These are phyloP conservation scores for Halcyon malimbica DNA, from an alignment of 2,113 vertebrate species.

Conservation along the genomic window DNA sequence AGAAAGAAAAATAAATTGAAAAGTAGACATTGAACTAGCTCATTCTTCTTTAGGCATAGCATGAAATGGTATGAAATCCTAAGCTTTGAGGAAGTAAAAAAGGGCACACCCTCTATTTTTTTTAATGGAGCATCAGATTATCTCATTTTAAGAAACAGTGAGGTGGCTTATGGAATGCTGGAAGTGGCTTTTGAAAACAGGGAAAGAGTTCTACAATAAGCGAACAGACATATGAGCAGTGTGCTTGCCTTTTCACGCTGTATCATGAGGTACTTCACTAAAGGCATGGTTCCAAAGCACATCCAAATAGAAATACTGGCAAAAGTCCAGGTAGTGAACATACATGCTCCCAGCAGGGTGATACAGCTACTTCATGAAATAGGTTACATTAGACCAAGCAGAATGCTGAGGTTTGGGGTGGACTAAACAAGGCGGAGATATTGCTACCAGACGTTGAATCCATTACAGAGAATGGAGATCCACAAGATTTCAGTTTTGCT, in stretches of 20 bases:
- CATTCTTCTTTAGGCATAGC: neutral
- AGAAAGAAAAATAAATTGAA: neutral
- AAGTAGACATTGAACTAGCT: neutral
- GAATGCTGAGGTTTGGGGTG: neutral
- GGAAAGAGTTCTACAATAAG: neutral
- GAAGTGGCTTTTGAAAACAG: neutral
- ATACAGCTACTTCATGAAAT: neutral
- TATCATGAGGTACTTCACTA: rapidly evolving
- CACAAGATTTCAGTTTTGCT: neutral
- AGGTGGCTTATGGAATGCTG: neutral
- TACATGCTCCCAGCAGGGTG: neutral
- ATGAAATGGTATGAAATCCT: neutral
- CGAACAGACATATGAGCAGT: neutral
- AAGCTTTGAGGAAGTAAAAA: neutral
- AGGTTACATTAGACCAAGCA: neutral
- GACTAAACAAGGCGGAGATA: neutral
- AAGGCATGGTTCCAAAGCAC: neutral
- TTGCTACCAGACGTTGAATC: neutral
- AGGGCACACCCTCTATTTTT: neutral
- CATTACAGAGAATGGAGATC: neutral
- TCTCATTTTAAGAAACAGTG: neutral
- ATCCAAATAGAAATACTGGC: neutral
- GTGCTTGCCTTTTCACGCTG: neutral
- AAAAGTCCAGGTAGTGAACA: neutral
- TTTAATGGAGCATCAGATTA: neutral